Evolutionary conservation across 2,113 vertebrate genomes (phyloP).

Genomic region (Vimba vimba): DNA sequence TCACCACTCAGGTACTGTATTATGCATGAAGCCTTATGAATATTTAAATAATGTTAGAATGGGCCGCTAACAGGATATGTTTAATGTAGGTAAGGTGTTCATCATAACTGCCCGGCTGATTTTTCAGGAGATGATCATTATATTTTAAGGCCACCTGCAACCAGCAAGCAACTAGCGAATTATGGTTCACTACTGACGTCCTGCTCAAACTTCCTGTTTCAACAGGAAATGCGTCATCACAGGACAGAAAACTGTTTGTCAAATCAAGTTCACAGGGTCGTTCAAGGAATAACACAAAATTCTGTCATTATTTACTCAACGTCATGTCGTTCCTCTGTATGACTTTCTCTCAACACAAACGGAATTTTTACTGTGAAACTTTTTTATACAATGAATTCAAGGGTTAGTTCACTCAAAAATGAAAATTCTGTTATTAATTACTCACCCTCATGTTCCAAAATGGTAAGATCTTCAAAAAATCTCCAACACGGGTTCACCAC

Average conservation of each 20-base stretch:
- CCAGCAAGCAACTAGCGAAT: background rate
- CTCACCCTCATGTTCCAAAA: no score
- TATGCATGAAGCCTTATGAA: slow-evolving; percentile 44
- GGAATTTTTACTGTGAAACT: background rate
- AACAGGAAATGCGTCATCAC: background rate
- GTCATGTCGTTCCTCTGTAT: background rate
- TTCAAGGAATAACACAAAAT: background rate
- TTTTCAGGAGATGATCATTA: background rate
- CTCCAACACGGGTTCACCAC: no score
- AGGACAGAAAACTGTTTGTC: background rate
- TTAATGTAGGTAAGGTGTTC: slow-evolving; percentile 20
- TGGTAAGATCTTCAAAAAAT: no score
- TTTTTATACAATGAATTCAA: no score
- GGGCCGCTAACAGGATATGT: background rate
- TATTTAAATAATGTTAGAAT: slow-evolving; percentile 41
- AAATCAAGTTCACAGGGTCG: background rate
- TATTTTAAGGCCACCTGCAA: slow-evolving; percentile 23
- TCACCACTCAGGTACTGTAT: slow-evolving; percentile 29
- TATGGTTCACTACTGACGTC: background rate
- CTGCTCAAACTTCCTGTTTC: background rate
- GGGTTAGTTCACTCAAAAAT: no score
- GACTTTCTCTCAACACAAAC: background rate
- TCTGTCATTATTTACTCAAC: background rate
- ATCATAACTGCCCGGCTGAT: slow-evolving; percentile 13
- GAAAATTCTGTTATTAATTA: no score